Percentiles rank a stretch among this genome's conserved stretches.
Conservation (phyloP, 30 jellyfish, hydroid and myxozoan genomes). For the Turritopsis dohrnii region DNA sequence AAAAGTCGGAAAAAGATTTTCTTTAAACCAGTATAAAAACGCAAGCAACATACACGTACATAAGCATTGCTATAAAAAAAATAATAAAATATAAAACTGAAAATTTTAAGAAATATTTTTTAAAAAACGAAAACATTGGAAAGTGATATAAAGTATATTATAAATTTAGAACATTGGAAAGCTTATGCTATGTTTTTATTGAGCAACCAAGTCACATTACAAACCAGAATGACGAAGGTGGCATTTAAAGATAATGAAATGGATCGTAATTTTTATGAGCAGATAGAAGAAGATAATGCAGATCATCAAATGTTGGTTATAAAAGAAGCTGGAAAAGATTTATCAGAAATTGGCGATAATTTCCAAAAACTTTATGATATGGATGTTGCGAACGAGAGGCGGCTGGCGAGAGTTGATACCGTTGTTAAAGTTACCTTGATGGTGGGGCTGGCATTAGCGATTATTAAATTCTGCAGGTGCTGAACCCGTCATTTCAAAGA, state of each 20-base stretch:
- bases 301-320: not conserved
- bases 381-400: not conserved
- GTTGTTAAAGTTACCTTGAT: not conserved
- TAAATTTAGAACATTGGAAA: not conserved
- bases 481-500: not conserved
- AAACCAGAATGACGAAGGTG: not conserved
- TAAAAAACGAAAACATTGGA: not conserved
- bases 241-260: not conserved
- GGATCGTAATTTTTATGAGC: not conserved
- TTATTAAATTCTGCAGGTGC: not conserved
- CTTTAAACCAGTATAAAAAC: not conserved
- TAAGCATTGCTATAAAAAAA: not conserved
- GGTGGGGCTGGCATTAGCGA: not conserved
- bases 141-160: not conserved
- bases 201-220: not conserved
- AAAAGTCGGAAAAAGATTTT: not conserved
- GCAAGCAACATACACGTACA: not conserved
- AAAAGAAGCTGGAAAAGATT: not conserved
- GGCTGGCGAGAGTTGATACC: not conserved
- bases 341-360: not conserved
- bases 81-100: too few species aligned
- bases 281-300: not conserved
- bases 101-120: not conserved
- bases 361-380: not conserved
- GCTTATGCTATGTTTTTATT: not conserved